Conservation (phyloP, 2,797 vertebrate genomes). For the Sternotherus odoratus region DNA sequence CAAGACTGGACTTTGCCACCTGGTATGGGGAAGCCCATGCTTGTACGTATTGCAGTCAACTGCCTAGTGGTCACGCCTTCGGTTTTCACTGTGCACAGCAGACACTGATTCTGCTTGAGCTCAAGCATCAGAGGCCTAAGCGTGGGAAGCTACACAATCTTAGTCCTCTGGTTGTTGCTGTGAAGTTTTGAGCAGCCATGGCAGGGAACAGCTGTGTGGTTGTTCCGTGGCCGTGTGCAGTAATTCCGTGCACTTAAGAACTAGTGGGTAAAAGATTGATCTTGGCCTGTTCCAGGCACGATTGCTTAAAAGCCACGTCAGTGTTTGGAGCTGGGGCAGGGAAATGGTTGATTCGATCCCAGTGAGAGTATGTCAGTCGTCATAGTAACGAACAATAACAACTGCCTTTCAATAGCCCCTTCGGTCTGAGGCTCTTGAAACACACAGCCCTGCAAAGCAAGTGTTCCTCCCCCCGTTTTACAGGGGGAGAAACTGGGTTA, state of each 20-base stretch:
- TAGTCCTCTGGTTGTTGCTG: background rate
- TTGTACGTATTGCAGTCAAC: accelerated
- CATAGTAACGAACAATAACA: background rate
- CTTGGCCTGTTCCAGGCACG: background rate
- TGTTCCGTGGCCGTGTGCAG: accelerated
- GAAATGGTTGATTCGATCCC: background rate
- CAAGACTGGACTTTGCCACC: background rate
- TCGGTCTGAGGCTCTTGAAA: background rate
- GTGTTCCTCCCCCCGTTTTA: background rate
- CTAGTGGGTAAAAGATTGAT: background rate
- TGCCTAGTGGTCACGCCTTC: background rate
- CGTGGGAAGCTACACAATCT: background rate
- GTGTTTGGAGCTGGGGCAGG: conserved; percentile 6
- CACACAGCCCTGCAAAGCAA: background rate
- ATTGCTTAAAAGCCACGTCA: conserved; percentile 46
- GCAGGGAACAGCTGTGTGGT: background rate
- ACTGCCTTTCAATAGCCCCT: background rate
- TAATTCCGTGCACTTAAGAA: background rate
- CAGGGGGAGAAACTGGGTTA: background rate
- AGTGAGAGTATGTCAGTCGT: background rate
- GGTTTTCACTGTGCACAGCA: background rate
- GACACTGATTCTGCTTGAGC: background rate
- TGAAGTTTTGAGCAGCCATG: background rate
- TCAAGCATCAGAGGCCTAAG: background rate
- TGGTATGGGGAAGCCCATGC: accelerated